Conservation (phyloP, 1,140 invertebrate genomes). For the Camponotus pennsylvanicus region DNA sequence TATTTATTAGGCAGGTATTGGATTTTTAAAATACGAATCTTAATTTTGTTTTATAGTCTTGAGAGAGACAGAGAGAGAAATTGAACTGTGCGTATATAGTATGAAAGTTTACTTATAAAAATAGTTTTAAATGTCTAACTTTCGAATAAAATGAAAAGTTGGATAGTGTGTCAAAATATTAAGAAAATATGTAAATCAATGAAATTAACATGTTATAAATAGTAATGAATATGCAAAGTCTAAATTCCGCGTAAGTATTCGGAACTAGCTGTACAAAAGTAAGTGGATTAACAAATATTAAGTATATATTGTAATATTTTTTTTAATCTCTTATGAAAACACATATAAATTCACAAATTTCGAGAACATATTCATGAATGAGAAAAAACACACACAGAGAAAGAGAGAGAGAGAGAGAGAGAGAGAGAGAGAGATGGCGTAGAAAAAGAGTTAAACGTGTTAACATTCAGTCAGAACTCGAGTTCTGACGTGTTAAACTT, state of each 20-base stretch:
- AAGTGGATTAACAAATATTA: constrained; percentile 18
- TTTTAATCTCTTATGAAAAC: background rate
- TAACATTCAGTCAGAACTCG: constrained; percentile 61
- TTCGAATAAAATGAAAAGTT: constrained; percentile 19
- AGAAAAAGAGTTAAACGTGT: constrained; percentile 48
- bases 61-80: too few relatives aligned
- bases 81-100: background rate
- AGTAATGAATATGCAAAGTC: background rate
- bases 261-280: background rate
- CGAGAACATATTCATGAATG: background rate
- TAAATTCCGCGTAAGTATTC: background rate
- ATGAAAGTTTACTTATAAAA: constrained; percentile 16
- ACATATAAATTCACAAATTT: background rate
- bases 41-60: background rate
- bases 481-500: constrained; percentile 76
- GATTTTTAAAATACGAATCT: background rate
- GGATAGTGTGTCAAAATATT: constrained; percentile 5
- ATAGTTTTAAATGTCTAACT: background rate
- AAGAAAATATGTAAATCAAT: constrained; percentile 2
- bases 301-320: background rate
- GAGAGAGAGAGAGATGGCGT: constrained; percentile 9
- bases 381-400: background rate
- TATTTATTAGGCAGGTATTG: background rate
- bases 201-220: background rate
- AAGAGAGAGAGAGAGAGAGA: constrained; percentile 12